phyloP scores from a whole-genome alignment of 2,113 vertebrate genomes.

The Tichodroma muraria region DNA sequence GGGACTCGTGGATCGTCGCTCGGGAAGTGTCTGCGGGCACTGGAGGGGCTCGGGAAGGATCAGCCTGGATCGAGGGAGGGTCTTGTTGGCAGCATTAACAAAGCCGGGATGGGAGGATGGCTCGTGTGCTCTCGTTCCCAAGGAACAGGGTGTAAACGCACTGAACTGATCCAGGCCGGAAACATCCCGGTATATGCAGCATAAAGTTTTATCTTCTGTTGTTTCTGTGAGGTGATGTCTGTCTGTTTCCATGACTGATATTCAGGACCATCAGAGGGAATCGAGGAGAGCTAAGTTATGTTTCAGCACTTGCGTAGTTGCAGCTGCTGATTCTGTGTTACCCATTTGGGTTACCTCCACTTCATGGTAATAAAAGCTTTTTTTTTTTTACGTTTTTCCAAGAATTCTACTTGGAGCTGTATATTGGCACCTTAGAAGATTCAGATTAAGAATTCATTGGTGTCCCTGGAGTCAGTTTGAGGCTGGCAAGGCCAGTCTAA shows the following conservation, averaged over 20 bases:
- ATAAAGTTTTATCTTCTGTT: neutral
- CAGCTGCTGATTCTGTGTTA: neutral
- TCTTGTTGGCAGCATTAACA: neutral
- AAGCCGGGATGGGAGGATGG: accelerated
- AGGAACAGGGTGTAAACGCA: neutral
- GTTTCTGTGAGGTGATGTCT: neutral
- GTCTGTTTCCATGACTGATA: neutral
- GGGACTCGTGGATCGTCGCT: neutral
- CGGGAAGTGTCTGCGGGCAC: too few relatives aligned
- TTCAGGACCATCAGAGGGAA: neutral
- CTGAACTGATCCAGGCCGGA: neutral
- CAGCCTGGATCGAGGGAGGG: neutral
- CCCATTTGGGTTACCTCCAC: accelerated
- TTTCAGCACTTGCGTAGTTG: neutral
- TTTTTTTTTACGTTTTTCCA: neutral
- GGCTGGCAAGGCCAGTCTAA: neutral
- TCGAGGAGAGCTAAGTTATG: neutral
- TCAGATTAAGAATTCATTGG: neutral
- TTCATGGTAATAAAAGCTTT: neutral
- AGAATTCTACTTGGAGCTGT: neutral
- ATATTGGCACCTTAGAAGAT: neutral
- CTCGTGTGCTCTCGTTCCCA: accelerated
- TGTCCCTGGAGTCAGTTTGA: neutral
- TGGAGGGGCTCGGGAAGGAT: neutral
- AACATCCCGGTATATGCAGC: accelerated